Conservation (phyloP, 2,113 vertebrate species). For the Steatornis caripensis region DNA sequence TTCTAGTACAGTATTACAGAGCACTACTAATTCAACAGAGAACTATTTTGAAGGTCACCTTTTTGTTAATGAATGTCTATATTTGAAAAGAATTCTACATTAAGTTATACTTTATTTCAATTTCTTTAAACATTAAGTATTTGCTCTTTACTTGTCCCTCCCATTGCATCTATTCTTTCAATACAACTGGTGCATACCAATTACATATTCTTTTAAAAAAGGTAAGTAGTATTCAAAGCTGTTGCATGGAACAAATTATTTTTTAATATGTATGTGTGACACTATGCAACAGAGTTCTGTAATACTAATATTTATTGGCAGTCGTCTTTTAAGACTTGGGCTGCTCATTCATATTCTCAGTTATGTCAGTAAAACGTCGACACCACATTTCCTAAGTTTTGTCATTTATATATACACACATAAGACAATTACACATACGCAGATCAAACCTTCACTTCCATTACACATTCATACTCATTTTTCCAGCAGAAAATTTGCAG, state of each 20-base stretch:
- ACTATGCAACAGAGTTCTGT: not conserved
- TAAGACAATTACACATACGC: not conserved
- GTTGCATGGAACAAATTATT: not conserved
- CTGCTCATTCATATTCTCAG: not conserved
- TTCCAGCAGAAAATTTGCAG: not conserved
- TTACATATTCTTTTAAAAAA: not conserved
- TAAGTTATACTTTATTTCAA: not conserved
- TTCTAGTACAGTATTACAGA: not conserved
- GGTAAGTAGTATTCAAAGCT: not conserved
- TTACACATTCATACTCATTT: not conserved
- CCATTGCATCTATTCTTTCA: not conserved
- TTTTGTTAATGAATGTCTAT: not conserved
- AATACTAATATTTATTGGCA: not conserved
- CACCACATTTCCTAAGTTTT: not conserved
- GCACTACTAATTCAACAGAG: not conserved
- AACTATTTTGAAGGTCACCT: not conserved
- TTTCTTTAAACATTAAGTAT: not conserved
- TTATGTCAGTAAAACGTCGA: not conserved
- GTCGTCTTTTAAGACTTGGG: not conserved
- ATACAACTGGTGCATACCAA: not conserved
- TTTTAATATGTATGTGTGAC: not conserved
- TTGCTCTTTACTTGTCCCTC: not conserved
- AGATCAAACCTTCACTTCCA: not conserved
- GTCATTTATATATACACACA: not conserved
- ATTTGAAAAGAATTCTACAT: not conserved